Base-by-base conservation (phyloP, 2,888 invertebrate species). In the Neocrepidodera transversa region DNA sequence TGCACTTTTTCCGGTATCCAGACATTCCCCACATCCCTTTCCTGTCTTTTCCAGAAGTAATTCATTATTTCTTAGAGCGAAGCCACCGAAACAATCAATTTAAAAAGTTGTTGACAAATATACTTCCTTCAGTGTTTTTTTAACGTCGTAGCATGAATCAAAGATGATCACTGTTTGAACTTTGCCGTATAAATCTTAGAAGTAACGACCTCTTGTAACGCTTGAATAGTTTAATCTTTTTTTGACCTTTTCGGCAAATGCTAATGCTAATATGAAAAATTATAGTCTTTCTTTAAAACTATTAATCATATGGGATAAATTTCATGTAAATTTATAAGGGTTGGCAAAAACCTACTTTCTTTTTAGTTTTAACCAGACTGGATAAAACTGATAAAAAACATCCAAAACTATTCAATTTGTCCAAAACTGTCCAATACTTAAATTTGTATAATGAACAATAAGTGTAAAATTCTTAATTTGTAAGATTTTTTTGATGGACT, bases 71-170 rank as follows among this genome's bases (percentile, higher is more conserved):
- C 16, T 50, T 53, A 17, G 16, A 38, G 11, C 40, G 32, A 28
- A 30, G 47, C 40, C 26, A 32, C 20, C 45, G 30, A 32, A 56
- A 51, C 55, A 60, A 56, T 60, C 60, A 52, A 60, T 56, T 56
- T 47, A 30, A 47, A 45, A 51, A 59, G 49, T 52, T 55, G 55
- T 60, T 60, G 55, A 60, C 60, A 60, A 56, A 56, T 56, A 55
- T 20, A 60, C 32, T 40, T 28, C 32, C 36, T 47, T 42, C 42
- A 8, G 30, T 47, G 18, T n/a, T 32, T 52, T 45, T 45, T 54
- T 45, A 14, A 6, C 14, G 20, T 48, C 56, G 42, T 36, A 18
- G 4, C 51, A 51, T 45, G 47, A 60, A 55, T 56, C 51, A 55
- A 60, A 60, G 50, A 51, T 56, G 55, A 56, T 56, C 28, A 42